These are phyloP conservation scores for Eupsittula cactorum DNA, from an alignment of 2,113 vertebrate genomes.

Conservation along the genomic window DNA sequence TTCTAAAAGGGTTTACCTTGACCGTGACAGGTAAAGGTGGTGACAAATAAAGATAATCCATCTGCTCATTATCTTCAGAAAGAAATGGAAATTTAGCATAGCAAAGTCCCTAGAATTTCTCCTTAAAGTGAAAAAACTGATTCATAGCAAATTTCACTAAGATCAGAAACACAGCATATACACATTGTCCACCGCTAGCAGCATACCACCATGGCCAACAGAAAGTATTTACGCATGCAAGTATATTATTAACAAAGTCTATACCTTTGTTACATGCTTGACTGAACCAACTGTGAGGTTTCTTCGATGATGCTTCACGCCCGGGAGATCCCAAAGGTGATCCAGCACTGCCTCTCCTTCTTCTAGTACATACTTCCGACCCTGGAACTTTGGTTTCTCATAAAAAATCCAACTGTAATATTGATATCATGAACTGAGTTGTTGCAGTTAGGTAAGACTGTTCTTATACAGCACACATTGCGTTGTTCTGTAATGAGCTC, in stretches of 20 bases:
- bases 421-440: neutral
- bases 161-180: neutral
- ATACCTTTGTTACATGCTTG: slow-evolving; percentile 82
- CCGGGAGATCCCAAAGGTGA: slow-evolving; percentile 69
- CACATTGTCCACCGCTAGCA: neutral
- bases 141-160: neutral
- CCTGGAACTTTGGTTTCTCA: slow-evolving; percentile 81
- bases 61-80: neutral
- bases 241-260: neutral
- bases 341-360: slow-evolving; percentile 82
- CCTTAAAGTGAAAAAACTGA: neutral
- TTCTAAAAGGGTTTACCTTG: neutral
- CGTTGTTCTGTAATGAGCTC: neutral
- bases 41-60: neutral
- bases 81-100: neutral
- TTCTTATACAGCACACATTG: neutral
- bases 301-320: slow-evolving; percentile 39
- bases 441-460: neutral
- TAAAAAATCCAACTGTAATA: slow-evolving; percentile 86
- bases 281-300: slow-evolving; percentile 80
- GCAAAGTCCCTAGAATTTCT: neutral
- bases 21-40: neutral
- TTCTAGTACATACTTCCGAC: slow-evolving; percentile 80
- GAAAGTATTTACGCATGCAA: neutral
- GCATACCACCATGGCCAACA: neutral